phyloP scores from a whole-genome alignment of 2,797 vertebrate species.

The Coregonus suidteri region DNA sequence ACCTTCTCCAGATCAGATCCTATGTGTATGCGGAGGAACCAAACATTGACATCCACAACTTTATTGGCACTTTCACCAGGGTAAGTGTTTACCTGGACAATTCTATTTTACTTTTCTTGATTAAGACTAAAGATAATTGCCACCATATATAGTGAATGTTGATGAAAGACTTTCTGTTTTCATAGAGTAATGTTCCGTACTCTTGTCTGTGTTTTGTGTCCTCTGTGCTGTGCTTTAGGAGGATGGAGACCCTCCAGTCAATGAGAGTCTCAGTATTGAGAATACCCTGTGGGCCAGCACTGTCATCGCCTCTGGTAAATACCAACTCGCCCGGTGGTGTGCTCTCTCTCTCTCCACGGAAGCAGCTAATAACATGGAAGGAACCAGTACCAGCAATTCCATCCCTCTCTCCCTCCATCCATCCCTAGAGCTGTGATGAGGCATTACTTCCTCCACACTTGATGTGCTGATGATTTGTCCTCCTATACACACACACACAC shows the following conservation, averaged over 20 bases:
- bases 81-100: constrained; percentile 67
- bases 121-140: not conserved
- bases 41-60: constrained; percentile 97
- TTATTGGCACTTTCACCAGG: constrained; percentile 94
- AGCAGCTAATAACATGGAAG: constrained; percentile 19
- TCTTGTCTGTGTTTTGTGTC: not conserved
- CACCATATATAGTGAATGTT: not conserved
- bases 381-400: constrained; percentile 1
- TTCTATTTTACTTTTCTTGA: no score
- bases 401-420: not conserved
- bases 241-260: constrained; percentile 93
- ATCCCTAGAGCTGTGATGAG: not conserved
- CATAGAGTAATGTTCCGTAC: not conserved
- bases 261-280: constrained; percentile 96
- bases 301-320: constrained; percentile 93
- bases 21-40: constrained; percentile 95
- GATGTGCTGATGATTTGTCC: constrained; percentile 22
- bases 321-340: not conserved
- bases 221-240: constrained; percentile 75
- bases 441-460: not conserved
- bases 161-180: not conserved
- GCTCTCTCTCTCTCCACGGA: not conserved
- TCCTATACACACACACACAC: not conserved
- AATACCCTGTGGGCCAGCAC: constrained; percentile 98
- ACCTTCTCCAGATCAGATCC: constrained; percentile 91